Conservation (phyloP, 2,797 vertebrate genomes). For the Masticophis lateralis region DNA sequence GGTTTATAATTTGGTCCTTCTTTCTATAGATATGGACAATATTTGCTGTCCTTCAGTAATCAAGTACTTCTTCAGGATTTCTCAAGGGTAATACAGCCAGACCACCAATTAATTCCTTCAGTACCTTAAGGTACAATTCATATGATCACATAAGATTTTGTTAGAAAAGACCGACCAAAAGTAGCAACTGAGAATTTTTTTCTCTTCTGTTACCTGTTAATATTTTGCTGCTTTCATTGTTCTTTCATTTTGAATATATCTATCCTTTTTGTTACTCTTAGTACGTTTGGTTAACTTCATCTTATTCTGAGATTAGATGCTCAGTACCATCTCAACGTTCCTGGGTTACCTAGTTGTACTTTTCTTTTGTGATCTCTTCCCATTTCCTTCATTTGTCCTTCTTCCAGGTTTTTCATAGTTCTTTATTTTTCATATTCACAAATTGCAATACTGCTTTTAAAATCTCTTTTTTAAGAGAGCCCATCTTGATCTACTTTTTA, state of each 20-base stretch:
- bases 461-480: background rate
- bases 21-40: background rate
- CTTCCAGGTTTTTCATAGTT: background rate
- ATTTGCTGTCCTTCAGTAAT: background rate
- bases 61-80: background rate
- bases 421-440: background rate
- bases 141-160: background rate
- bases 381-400: background rate
- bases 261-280: background rate
- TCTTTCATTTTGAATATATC: background rate
- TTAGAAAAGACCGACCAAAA: background rate
- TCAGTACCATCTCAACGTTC: background rate
- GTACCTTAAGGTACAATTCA: background rate
- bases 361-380: background rate
- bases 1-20: background rate
- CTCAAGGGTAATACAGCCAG: background rate
- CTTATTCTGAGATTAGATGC: background rate
- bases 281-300: background rate
- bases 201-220: background rate
- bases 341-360: background rate
- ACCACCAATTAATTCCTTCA: background rate
- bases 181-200: background rate
- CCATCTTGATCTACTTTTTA: background rate
- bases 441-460: background rate
- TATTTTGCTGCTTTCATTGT: background rate